Evolutionary conservation across 2,113 vertebrate species (phyloP), one percentile per base, ranked within the genome.

Genomic region (Neotragus moschatus): DNA sequence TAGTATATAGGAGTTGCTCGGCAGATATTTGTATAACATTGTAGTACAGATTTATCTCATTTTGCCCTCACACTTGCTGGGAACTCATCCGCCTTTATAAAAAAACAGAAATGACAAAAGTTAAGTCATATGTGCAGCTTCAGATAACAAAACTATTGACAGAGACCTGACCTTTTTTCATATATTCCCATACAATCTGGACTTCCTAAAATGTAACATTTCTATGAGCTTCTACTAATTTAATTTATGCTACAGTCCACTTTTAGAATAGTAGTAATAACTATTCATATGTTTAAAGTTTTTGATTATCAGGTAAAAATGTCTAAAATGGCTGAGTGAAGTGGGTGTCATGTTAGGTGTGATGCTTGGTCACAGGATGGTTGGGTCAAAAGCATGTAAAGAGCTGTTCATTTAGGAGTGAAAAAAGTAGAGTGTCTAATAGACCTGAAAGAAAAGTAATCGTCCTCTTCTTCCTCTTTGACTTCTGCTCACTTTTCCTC

Each of bases 71-170:
- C 0, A 28, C 39, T 82, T 55, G n/a, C 30, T 88, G 17, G 51
- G 14, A 82, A 75, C 53, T 91, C 14, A 47, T 10, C 49, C 70
- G 13, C 89, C 77, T 94, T 91, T 92, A 82, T 61, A 77, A 93
- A 93, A 60, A 17, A 93, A 75, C 21, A 45, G 47, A 88, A 88
- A 85, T 53, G 58, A 61, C 36, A 73, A 45, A 90, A 55, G 45
- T 96, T 63, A 88, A 91, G 55, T 94, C 75, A 47, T 88, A 53
- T 30, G 16, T 49, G 94, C 60, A 88, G 93, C 53, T 75, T 97
- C 17, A 92, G 45, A 45, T 77, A 87, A 39, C 66, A 39, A 79
- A 60, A 47, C 47, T 87, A 60, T 23, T n/a, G 28, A 58, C 23
- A 66, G 47, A 88, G 56, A 85, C 53, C 87, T 88, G 53, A 91